phyloP scores from a whole-genome alignment of 1,140 invertebrate genomes.

The Bradynema listronoti region DNA sequence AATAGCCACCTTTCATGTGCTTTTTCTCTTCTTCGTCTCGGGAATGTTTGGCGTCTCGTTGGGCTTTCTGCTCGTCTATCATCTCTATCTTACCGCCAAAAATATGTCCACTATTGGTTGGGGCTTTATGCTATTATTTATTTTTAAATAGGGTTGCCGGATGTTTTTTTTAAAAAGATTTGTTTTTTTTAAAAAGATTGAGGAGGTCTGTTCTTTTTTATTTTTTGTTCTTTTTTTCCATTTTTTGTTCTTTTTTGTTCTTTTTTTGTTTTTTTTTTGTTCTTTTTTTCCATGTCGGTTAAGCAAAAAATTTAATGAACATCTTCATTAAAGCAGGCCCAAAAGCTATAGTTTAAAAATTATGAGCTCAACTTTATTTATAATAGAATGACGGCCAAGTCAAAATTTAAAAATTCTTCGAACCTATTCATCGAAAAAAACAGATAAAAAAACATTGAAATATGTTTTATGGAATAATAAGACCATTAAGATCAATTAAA shows the following conservation, averaged over 20 bases:
- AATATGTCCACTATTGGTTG: slow-evolving; percentile 37
- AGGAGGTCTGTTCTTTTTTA: not conserved
- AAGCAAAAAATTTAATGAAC: no score
- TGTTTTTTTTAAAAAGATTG: not conserved
- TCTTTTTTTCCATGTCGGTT: slow-evolving; percentile 2
- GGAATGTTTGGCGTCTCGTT: slow-evolving; percentile 38
- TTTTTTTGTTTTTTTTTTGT: not conserved
- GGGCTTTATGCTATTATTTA: not conserved
- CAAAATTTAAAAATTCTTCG: no score
- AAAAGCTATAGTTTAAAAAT: no score
- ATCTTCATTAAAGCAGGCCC: no score
- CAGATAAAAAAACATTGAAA: no score
- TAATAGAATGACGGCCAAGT: no score
- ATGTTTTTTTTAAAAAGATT: not conserved
- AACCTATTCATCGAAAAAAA: no score
- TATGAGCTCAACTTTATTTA: no score
- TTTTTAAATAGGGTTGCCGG: slow-evolving; percentile 7
- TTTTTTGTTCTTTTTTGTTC: not conserved
- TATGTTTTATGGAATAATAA: no score
- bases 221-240: not conserved
- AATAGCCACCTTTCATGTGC: slow-evolving; percentile 21
- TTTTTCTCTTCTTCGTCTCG: slow-evolving; percentile 38
- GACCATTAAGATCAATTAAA: no score
- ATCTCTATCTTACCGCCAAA: slow-evolving; percentile 29
- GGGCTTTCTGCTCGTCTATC: slow-evolving; percentile 38